Conservation (phyloP, 2,888 invertebrate genomes). For the Caenorhabditis drosophilae region DNA sequence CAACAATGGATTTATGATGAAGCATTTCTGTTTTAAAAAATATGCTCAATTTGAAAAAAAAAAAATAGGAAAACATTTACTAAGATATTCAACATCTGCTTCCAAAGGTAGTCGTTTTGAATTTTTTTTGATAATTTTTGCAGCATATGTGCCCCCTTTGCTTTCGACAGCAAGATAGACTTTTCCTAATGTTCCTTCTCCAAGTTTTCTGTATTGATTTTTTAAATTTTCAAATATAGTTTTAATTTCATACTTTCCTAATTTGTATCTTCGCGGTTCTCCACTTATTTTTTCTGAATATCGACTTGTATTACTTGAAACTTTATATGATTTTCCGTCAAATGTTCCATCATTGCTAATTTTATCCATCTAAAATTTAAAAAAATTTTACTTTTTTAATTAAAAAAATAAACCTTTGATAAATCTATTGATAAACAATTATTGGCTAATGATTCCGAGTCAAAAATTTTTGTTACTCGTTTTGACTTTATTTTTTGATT, state of each 20-base stretch:
- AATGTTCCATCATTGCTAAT: conserved; percentile 19
- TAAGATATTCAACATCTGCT: conserved; percentile 31
- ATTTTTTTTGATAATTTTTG: conserved; percentile 23
- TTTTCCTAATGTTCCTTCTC: conserved; percentile 25
- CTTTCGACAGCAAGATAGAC: conserved; percentile 16
- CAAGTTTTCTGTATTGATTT: conserved; percentile 14
- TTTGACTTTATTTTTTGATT: neutral
- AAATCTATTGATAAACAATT: neutral
- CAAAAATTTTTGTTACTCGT: neutral
- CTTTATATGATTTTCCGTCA: conserved; percentile 16
- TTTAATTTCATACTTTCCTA: conserved; percentile 11
- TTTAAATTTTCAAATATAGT: neutral
- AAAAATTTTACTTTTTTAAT: neutral
- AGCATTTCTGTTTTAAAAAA: conserved; percentile 10
- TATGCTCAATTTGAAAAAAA: neutral
- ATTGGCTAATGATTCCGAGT: neutral
- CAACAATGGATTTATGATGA: conserved; percentile 21
- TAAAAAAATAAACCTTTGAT: neutral
- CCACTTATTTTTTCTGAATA: conserved; percentile 17
- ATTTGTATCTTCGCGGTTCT: conserved; percentile 14
- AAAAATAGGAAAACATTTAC: conserved; percentile 12
- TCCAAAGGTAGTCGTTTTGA: conserved; percentile 23
- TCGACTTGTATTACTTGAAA: conserved; percentile 22
- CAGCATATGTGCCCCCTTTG: conserved; percentile 23
- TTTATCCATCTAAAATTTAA: neutral